Evolutionary conservation across 1,140 invertebrate genomes (phyloP), one percentile per base, ranked within the genome.

Genomic region (Cataglyphis hispanica): DNA sequence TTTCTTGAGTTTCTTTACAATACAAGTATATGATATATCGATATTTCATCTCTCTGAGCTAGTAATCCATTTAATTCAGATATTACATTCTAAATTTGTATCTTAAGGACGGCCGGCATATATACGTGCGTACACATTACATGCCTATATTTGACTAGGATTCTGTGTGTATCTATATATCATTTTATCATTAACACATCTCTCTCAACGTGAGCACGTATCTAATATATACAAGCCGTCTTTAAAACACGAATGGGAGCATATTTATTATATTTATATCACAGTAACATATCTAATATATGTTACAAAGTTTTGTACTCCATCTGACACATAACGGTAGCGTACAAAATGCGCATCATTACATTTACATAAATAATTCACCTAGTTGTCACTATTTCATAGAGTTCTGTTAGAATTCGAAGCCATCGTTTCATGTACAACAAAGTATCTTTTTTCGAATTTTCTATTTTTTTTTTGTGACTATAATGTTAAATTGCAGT

Each of bases 231-330:
- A 69, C 43, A 2, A 19, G 31, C 46, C 43, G 46, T 83, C 37
- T 72, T 83, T 11, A 72, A 34, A 72, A 16, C 34, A 43, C 66
- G 37, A 61, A 27, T 46, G 11, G 37, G 11, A 37, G 46, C 46
- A 50, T 50, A 50, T 50, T 50, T 50, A 50, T 50, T 25, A 22
- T 70, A 56, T 58, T 53, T 76, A 67, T 86, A 89, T 89, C 77
- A 89, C 88, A 89, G 85, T 63, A 78, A 84, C 72, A 75, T 61
- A 86, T 75, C 84, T 86, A 86, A 77, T 2, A 70, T 10, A 74
- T 81, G 70, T 69, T 77, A 84, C 40, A 76, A 76, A 72, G 40
- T 83, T 74, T 86, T 69, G 60, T 85, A 75, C 56, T 81, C 64
- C 40, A 64, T 72, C 61, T 46, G 31, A 69, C 72, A 58, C 37